Percentiles rank a stretch among this genome's conserved stretches.
These are phyloP conservation scores for Nebria brevicollis DNA, from an alignment of 2,888 invertebrate genomes.

Conservation along the genomic window DNA sequence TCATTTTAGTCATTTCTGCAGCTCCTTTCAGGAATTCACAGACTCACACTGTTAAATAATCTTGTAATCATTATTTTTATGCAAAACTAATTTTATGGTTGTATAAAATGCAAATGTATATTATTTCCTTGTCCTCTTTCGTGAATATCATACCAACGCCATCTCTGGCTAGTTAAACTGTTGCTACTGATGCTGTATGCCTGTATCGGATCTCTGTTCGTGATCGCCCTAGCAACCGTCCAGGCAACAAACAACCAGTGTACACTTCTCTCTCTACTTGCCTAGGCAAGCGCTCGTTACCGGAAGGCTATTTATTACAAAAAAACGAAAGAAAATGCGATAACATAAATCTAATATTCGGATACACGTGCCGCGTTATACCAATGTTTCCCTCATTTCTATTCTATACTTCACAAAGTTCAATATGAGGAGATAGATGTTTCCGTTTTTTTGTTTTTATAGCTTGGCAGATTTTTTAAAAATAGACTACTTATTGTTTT, in stretches of 20 bases:
- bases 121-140: too few species aligned
- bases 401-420: neutral
- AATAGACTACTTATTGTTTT: neutral
- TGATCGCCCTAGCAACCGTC: conserved; percentile 38
- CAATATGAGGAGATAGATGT: neutral
- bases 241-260: conserved; percentile 12
- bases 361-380: neutral
- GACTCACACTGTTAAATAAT: too few species aligned
- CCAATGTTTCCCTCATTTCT: neutral
- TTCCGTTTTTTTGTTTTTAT: neutral
- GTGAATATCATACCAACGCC: too few species aligned
- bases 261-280: neutral
- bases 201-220: conserved; percentile 10
- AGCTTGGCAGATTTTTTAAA: neutral
- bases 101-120: too few species aligned
- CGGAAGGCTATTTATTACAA: conserved; percentile 8
- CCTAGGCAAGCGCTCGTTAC: conserved; percentile 2
- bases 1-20: too few species aligned
- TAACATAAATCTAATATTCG: conserved; percentile 17
- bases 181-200: too few species aligned
- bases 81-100: too few species aligned
- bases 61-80: too few species aligned
- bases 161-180: too few species aligned
- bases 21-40: too few species aligned
- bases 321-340: conserved; percentile 13